Conservation (phyloP, 30 jellyfish, hydroid and myxozoan species). For the Turritopsis rubra region DNA sequence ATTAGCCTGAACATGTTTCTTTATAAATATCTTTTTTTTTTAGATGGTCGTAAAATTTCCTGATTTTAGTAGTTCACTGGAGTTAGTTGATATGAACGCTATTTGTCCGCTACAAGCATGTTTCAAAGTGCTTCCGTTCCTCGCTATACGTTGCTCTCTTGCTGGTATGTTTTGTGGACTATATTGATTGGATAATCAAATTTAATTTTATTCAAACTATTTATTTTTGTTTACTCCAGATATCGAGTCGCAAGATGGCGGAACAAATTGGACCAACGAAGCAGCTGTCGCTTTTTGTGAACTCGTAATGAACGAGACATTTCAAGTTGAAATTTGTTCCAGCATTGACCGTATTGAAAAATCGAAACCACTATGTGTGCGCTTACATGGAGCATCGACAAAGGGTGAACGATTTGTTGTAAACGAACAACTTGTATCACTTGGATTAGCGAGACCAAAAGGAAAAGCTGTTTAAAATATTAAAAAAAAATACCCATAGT, state of each 20-base stretch:
- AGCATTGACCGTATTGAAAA: not conserved
- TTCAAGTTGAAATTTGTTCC: slow-evolving; percentile 20
- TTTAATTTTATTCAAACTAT: too few relatives aligned
- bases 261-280: not conserved
- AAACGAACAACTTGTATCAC: not conserved
- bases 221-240: too few relatives aligned
- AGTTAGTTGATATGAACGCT: not conserved
- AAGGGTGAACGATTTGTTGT: slow-evolving; percentile 3
- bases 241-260: slow-evolving; percentile 8
- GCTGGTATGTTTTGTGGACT: slow-evolving; percentile 10
- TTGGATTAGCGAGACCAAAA: slow-evolving; percentile 19
- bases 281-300: slow-evolving; percentile 3
- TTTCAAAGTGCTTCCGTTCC: slow-evolving; percentile 2
- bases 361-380: slow-evolving; percentile 8
- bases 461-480: not conserved
- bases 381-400: slow-evolving; percentile 14
- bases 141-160: slow-evolving; percentile 19
- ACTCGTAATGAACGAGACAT: not conserved
- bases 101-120: not conserved
- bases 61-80: not conserved
- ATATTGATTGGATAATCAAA: not conserved
- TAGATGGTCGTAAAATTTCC: slow-evolving; percentile 26
- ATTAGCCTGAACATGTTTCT: not conserved
- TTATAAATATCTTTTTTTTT: slow-evolving; percentile 4
- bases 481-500: too few relatives aligned